phyloP scores from a whole-genome alignment of 2,797 vertebrate genomes.

The Trachurus trachurus region DNA sequence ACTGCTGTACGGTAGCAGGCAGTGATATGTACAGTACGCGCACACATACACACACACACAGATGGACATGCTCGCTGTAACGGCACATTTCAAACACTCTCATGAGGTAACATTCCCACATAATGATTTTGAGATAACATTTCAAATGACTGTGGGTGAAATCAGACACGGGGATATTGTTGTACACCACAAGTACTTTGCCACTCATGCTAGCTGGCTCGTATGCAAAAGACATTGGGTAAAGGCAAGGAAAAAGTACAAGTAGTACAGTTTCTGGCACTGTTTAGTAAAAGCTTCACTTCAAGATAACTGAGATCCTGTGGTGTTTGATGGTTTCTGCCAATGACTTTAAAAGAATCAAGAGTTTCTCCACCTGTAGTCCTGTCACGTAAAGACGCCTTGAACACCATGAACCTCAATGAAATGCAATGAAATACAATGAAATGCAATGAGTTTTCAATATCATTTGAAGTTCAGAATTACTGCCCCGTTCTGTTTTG shows the following conservation, averaged over 20 bases:
- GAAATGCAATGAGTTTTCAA: neutral
- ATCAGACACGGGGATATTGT: conserved; percentile 49
- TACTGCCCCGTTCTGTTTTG: neutral
- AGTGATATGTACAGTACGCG: conserved; percentile 35
- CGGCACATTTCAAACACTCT: conserved; percentile 49
- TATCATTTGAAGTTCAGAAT: neutral
- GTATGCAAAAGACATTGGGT: neutral
- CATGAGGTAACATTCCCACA: conserved; percentile 70
- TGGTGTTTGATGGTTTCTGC: neutral
- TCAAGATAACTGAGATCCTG: neutral
- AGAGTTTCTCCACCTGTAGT: neutral
- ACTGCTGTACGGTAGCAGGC: conserved; percentile 73
- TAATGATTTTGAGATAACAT: conserved; percentile 78
- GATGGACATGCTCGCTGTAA: conserved; percentile 17
- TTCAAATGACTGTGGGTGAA: conserved; percentile 65
- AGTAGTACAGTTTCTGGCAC: neutral
- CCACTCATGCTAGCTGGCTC: conserved; percentile 11
- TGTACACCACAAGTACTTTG: conserved; percentile 36
- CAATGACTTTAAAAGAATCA: conserved; percentile 17
- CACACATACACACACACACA: neutral
- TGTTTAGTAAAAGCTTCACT: neutral
- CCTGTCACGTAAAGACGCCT: neutral
- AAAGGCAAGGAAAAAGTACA: conserved; percentile 4
- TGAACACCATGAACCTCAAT: neutral
- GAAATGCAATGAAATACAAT: neutral